These are phyloP conservation scores for Meghimatium bilineatum DNA, from an alignment of 2,888 invertebrate genomes.

Conservation along the genomic window DNA sequence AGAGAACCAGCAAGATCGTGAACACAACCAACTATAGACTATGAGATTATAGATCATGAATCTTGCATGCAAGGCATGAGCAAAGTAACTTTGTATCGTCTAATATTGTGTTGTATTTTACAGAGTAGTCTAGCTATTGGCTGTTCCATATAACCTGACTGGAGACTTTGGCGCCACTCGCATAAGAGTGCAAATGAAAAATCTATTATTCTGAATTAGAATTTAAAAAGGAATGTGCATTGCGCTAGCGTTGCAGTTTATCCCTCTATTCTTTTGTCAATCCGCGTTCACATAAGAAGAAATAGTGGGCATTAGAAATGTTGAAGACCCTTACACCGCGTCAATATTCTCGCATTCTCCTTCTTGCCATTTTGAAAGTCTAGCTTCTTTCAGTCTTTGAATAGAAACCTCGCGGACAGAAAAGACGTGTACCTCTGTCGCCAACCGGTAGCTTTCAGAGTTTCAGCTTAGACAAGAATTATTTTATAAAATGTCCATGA, in stretches of 20 bases:
- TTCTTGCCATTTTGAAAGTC: conserved; percentile 10
- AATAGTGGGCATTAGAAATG: conserved; percentile 11
- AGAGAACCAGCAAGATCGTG: too few relatives aligned
- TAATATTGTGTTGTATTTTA: too few relatives aligned
- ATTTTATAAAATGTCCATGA: conserved; percentile 4
- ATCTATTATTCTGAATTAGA: neutral
- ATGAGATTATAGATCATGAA: too few relatives aligned
- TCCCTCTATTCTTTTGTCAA: neutral
- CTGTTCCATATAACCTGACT: too few relatives aligned
- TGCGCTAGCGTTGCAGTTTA: neutral
- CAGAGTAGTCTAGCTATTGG: too few relatives aligned
- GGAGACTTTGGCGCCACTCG: conserved; percentile 24
- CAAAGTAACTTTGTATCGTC: too few relatives aligned
- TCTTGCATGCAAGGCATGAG: too few relatives aligned
- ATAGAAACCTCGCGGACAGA: neutral
- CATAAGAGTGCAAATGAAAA: neutral
- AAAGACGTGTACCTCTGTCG: conserved; percentile 25
- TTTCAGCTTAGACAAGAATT: neutral
- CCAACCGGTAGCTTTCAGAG: conserved; percentile 4
- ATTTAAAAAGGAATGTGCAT: neutral
- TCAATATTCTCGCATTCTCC: conserved; percentile 17
- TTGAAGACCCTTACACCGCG: conserved; percentile 18
- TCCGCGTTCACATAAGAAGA: neutral
- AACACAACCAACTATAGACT: too few relatives aligned
- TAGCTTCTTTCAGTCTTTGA: neutral